phyloP scores from a whole-genome alignment of 2,888 invertebrate genomes.

The Cyaniris semiargus region DNA sequence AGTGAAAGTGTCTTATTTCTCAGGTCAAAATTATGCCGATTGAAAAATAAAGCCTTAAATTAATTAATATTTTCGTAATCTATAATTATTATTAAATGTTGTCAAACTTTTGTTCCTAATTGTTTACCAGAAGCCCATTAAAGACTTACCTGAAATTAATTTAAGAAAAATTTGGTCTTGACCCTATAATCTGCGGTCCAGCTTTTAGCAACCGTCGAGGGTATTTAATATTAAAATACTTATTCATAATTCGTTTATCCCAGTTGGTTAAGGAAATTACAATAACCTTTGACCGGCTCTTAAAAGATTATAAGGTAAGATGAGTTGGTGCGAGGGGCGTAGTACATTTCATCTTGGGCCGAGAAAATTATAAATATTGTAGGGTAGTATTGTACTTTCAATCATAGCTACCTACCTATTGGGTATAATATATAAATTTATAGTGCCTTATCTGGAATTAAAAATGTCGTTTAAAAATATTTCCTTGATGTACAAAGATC shows the following conservation, averaged over 20 bases:
- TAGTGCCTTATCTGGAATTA: too few relatives aligned
- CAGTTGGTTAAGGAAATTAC: slow-evolving; percentile 14
- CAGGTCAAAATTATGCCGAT: too few relatives aligned
- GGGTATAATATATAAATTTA: too few relatives aligned
- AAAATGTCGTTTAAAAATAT: too few relatives aligned
- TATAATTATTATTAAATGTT: not conserved
- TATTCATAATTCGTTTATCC: slow-evolving; percentile 22
- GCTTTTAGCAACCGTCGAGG: slow-evolving; percentile 27
- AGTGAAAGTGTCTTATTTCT: too few relatives aligned
- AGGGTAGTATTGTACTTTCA: not conserved
- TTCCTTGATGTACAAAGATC: too few relatives aligned
- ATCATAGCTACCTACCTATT: too few relatives aligned
- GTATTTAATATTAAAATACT: slow-evolving; percentile 19
- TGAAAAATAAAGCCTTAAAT: too few relatives aligned
- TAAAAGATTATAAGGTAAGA: not conserved
- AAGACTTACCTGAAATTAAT: slow-evolving; percentile 20
- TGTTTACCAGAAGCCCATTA: slow-evolving; percentile 15
- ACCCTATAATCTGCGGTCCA: slow-evolving; percentile 15
- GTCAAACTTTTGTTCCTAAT: not conserved
- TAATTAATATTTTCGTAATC: too few relatives aligned
- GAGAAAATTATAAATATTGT: not conserved
- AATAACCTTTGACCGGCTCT: slow-evolving; percentile 16
- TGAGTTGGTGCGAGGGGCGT: not conserved
- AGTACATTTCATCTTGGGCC: not conserved
- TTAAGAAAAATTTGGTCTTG: not conserved